Base-by-base conservation (phyloP, 1,140 invertebrate genomes). In the Dendroctonus valens region DNA sequence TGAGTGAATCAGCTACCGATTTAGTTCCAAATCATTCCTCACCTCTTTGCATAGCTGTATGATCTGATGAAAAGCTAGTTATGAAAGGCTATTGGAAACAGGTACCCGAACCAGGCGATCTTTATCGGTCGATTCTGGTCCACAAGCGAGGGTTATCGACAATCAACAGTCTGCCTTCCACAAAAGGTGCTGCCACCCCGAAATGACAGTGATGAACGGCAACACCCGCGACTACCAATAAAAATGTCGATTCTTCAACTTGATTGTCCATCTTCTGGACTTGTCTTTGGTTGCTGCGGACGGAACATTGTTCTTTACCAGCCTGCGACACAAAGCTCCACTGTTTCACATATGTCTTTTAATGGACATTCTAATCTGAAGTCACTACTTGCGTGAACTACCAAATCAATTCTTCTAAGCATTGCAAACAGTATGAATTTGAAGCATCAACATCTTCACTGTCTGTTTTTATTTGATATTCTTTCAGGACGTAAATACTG, bases 121-220 rank as follows among this genome's bases (percentile, higher is more conserved):
- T 3, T 59, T 59, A 59, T 59, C 65, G 57, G 60, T 60, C 49
- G 50, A 64, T 65, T 39, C 62, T 57, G 62, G 53, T 65, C 63
- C 49, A 67, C 59, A 59, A 67, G 51, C 65, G 65, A 67, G 57
- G 41, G 48, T 52, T 59, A 67, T 59, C 50, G 58, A 54, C 59
- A 67, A 67, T 67, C 65, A 67, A 52, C 63, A 59, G 57, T 65
- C 63, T 42, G 42, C 26, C 8, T 54, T 52, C 54, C 60, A 63
- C 53, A 68, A 61, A 68, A 67, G 66, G 66, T 61, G 42, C 52
- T 62, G 54, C 66, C 66, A 68, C 66, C 66, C 66, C 57, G 66
- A 63, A 48, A 52, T 59, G 66, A 68, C 66, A 63, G 38, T 68
- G 66, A 68, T 59, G 59, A 49, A 68, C 66, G 59, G 48, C 42